Base-by-base conservation (phyloP, 2,888 invertebrate species). In the Eremobia ochroleuca region DNA sequence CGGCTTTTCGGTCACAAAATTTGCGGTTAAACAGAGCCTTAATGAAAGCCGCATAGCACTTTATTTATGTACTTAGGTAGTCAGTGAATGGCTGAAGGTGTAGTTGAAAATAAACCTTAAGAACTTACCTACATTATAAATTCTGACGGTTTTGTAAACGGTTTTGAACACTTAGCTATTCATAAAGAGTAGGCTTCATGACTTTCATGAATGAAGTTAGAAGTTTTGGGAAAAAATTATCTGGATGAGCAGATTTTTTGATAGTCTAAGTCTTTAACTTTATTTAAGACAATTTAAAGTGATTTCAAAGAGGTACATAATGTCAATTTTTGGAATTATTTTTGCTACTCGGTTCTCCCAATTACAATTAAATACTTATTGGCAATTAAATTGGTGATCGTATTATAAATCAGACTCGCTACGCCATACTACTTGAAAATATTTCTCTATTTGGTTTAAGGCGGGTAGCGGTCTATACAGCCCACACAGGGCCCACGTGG, bases 1-100 rank as follows among this genome's bases (percentile, higher is more conserved):
- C 65, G 85, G 85, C 89, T 89, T 91, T 92, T 91, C 87, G 90
- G 89, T 89, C 90, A 90, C 93, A 90, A 91, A 93, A 93, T 94
- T 92, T 92, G 94, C 92, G 93, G 93, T 90, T 87, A 77, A 90
- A 86, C 90, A 86, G 88, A 75, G 89, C 90, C 90, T 92, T 94
- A 92, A 94, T 94, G 92, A 93, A 93, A 91, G 88, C 88, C 89
- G 78, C 84, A 78, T 69, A 52, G 61, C 71, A 43, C 69, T 69
- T 77, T 82, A 84, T 86, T 88, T 85, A 88, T 79, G 85, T 83
- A 75, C 81, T 78, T 77, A n/a, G 52, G 52, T n/a, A 74, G 61
- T 15, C 31, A 67, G 37, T 69, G 65, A 52, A 68, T 77, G 40
- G 64, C 43, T 68, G 46, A n/a, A 81, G 52, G 43, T 64, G 59